These are phyloP conservation scores for Pristionchus japonicus DNA, from an alignment of 2,888 invertebrate species.

Conservation along the genomic window DNA sequence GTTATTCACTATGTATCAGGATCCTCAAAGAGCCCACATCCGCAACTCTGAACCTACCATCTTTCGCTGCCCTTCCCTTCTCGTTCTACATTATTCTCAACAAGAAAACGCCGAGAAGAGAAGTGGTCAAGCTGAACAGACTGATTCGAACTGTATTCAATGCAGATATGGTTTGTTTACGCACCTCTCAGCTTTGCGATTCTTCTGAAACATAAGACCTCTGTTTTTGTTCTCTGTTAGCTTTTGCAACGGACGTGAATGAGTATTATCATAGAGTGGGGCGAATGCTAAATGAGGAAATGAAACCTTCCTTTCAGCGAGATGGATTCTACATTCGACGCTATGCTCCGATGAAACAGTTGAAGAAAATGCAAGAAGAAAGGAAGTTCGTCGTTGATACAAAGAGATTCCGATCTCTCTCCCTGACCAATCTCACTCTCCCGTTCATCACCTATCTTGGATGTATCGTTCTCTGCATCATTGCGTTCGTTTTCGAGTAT, in stretches of 20 bases:
- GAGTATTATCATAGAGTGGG: no score
- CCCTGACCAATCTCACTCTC: background rate
- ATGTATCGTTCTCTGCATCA: background rate
- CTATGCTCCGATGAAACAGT: background rate
- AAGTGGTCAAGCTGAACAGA: background rate
- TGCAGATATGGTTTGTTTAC: background rate
- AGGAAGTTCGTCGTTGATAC: background rate
- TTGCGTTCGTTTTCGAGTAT: background rate
- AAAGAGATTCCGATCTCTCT: background rate
- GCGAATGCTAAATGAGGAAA: background rate
- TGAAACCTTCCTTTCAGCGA: background rate
- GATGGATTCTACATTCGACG: background rate
- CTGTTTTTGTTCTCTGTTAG: no score
- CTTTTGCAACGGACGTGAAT: no score
- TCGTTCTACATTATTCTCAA: slow-evolving; percentile 1
- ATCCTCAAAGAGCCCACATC: background rate
- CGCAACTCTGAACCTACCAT: background rate
- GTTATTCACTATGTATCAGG: background rate
- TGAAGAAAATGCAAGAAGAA: background rate
- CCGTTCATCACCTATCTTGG: background rate
- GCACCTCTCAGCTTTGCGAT: background rate
- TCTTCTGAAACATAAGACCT: no score
- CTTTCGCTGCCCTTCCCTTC: background rate
- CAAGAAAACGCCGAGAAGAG: background rate
- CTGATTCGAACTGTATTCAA: slow-evolving; percentile 1